phyloP scores from a whole-genome alignment of 2,888 invertebrate species.

The Nomada fucata region DNA sequence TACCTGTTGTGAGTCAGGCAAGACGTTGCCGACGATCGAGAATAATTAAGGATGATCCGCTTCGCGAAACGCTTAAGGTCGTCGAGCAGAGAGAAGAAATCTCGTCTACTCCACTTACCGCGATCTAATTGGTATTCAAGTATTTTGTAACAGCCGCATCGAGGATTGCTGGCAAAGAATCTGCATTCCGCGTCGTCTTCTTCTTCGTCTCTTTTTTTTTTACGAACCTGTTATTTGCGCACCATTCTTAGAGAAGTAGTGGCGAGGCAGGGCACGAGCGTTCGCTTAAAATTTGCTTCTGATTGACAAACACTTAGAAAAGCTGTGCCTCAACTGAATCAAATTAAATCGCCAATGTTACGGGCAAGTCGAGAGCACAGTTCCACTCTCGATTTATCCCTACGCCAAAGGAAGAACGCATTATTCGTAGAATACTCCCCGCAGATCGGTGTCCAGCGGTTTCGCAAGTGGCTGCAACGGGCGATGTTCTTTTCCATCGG shows the following conservation, averaged over 20 bases:
- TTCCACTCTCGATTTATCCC: constrained; percentile 17
- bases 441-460: constrained; percentile 37
- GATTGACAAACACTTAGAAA: too few species aligned
- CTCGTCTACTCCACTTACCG: constrained; percentile 18
- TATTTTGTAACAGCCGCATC: constrained; percentile 22
- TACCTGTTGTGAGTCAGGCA: constrained; percentile 41
- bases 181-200: constrained; percentile 1
- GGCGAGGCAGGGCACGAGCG: too few species aligned
- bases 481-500: constrained; percentile 73
- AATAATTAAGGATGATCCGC: constrained; percentile 49
- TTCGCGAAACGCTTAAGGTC: constrained; percentile 40
- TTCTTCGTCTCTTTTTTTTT: not conserved
- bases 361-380: too few species aligned
- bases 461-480: constrained; percentile 68
- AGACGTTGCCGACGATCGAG: not conserved
- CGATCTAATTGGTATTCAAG: constrained; percentile 17
- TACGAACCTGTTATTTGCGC: constrained; percentile 20
- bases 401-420: constrained; percentile 14
- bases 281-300: too few species aligned
- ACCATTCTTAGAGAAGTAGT: not conserved
- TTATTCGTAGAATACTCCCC: constrained; percentile 46
- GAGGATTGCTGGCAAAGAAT: not conserved
- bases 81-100: constrained; percentile 34
- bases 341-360: not conserved
- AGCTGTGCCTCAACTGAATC: too few species aligned